Percentiles rank a stretch among this genome's conserved stretches.
Conservation (phyloP, 2,797 vertebrate species). For the Paramormyrops hopkinsi region DNA sequence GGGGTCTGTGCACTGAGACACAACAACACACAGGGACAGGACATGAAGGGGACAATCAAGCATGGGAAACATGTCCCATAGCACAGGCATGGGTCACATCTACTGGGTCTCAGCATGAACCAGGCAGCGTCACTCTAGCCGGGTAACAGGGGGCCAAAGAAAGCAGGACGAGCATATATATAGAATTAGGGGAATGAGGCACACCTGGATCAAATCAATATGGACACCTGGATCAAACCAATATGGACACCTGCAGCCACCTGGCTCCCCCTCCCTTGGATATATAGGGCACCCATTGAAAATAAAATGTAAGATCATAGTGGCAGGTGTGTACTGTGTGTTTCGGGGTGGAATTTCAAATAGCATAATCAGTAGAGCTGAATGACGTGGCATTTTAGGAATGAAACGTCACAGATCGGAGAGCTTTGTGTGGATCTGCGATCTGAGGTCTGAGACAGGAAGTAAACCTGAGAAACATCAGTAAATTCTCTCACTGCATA, state of each 20-base stretch:
- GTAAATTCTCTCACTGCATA: background rate
- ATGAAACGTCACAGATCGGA: background rate
- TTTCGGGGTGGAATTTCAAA: background rate
- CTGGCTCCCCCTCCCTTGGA: background rate
- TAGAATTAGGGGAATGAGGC: background rate
- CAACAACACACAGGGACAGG: background rate
- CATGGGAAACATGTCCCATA: background rate
- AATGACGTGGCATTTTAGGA: background rate
- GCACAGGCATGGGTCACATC: background rate
- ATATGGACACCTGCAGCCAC: background rate
- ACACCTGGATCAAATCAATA: background rate
- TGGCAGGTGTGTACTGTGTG: background rate
- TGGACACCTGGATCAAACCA: background rate
- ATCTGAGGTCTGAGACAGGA: background rate
- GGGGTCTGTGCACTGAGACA: background rate
- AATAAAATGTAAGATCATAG: background rate
- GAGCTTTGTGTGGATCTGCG: background rate
- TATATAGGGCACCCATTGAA: background rate
- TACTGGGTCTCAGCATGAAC: background rate
- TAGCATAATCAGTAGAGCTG: background rate
- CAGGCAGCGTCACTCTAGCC: background rate
- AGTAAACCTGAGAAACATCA: background rate
- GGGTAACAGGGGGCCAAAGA: background rate
- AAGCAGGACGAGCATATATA: background rate
- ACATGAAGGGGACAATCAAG: background rate